Conservation (phyloP, 2,797 vertebrate genomes). For the Cossypha dichroa region DNA sequence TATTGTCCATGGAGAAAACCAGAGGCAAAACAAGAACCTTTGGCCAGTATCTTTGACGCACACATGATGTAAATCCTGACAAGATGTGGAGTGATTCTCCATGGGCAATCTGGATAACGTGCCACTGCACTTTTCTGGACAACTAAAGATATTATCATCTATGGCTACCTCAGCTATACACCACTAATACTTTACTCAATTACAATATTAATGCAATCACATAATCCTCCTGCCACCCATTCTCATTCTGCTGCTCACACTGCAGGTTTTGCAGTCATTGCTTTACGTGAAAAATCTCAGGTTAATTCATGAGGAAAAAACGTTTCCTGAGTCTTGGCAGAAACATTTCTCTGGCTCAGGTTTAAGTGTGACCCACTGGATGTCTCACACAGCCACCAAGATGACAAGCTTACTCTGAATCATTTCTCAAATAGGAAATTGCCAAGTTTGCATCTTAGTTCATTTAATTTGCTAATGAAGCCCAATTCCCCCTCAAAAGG, state of each 20-base stretch:
- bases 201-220: background rate
- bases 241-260: background rate
- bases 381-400: background rate
- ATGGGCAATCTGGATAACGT: background rate
- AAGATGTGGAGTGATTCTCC: background rate
- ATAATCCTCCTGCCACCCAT: background rate
- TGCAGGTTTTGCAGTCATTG: background rate
- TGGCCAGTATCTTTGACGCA: background rate
- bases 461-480: slow-evolving; percentile 44
- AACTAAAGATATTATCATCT: background rate
- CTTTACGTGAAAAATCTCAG: slow-evolving; percentile 27
- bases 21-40: background rate
- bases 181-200: background rate
- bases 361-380: background rate
- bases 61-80: background rate
- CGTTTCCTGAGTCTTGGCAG: background rate
- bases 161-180: background rate
- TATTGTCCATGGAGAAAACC: background rate
- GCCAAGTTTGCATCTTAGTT: background rate
- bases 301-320: background rate
- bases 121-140: background rate
- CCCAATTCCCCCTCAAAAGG: background rate
- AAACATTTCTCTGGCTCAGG: background rate
- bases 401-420: background rate
- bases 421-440: background rate